A percentile compares a stretch with the other conserved stretches of the same genome.
Conservation (phyloP, 2,113 vertebrate species). For the Barbus barbus region DNA sequence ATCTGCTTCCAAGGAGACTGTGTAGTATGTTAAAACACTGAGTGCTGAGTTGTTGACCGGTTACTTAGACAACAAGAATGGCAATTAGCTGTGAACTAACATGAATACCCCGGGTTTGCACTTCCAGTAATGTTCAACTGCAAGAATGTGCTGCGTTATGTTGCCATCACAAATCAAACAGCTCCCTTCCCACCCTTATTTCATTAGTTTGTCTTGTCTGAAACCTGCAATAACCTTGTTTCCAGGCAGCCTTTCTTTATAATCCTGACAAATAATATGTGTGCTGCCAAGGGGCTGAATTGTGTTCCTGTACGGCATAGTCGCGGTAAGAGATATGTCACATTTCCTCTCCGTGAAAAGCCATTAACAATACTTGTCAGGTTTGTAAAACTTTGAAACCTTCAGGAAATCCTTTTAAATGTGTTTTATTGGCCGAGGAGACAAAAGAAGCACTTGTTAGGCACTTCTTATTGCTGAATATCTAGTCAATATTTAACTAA, state of each 20-base stretch:
- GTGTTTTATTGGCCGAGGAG: background rate
- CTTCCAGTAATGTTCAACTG: conserved; percentile 56
- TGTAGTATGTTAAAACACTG: conserved; percentile 59
- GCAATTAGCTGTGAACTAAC: conserved; percentile 61
- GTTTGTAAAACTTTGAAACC: conserved; percentile 11
- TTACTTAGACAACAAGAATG: conserved; percentile 75
- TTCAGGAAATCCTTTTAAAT: conserved; percentile 10
- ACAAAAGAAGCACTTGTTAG: background rate
- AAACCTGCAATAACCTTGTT: conserved; percentile 42
- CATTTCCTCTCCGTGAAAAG: conserved; percentile 20
- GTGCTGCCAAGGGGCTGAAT: conserved; percentile 14
- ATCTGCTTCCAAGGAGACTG: conserved; percentile 67
- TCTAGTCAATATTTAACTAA: conserved; percentile 27
- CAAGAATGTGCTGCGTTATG: conserved; percentile 52
- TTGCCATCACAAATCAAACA: conserved; percentile 61
- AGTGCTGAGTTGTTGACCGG: conserved; percentile 59
- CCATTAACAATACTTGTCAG: background rate
- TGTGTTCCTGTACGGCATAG: conserved; percentile 2
- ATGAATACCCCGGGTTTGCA: conserved; percentile 50
- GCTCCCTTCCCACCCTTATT: conserved; percentile 40
- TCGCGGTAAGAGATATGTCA: conserved; percentile 10
- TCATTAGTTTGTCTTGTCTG: conserved; percentile 50
- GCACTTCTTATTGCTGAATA: background rate
- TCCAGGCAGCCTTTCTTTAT: conserved; percentile 40
- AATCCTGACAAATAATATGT: conserved; percentile 27